phyloP scores from a whole-genome alignment of 1,140 invertebrate species.

The Drosophila subpulchrella region DNA sequence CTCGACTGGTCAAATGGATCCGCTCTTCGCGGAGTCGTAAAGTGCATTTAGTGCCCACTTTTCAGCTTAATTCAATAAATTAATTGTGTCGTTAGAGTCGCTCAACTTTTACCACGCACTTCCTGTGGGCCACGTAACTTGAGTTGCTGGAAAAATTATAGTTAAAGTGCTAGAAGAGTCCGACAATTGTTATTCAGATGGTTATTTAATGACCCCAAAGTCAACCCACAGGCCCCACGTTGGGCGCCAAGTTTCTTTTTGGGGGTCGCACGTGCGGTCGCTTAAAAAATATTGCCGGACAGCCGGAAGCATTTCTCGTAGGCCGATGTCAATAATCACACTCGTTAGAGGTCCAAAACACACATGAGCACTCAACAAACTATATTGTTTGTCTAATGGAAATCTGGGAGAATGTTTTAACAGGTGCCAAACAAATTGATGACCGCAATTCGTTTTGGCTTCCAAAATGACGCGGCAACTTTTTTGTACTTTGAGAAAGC shows the following conservation, averaged over 20 bases:
- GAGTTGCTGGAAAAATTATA: constrained; percentile 7
- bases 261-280: constrained; percentile 59
- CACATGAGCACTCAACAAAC: constrained; percentile 1
- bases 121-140: constrained; percentile 47
- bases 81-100: constrained; percentile 68
- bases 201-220: constrained; percentile 54
- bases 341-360: constrained; percentile 38
- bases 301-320: constrained; percentile 46
- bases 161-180: constrained; percentile 9
- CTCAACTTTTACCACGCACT: constrained; percentile 55
- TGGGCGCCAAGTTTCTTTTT: constrained; percentile 49
- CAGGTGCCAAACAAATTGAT: constrained; percentile 33
- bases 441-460: constrained; percentile 23
- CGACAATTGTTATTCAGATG: constrained; percentile 66
- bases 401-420: constrained; percentile 24
- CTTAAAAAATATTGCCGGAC: constrained; percentile 34
- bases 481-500: constrained; percentile 6
- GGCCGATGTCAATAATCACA: constrained; percentile 28
- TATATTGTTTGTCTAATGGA: constrained; percentile 35
- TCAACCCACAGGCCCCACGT: constrained; percentile 27
- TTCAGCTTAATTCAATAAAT: constrained; percentile 68
- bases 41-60: constrained; percentile 51
- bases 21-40: constrained; percentile 45
- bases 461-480: constrained; percentile 15
- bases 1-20: constrained; percentile 54